phyloP scores from a whole-genome alignment of 2,113 vertebrate species.

The Pseudopipra pipra region DNA sequence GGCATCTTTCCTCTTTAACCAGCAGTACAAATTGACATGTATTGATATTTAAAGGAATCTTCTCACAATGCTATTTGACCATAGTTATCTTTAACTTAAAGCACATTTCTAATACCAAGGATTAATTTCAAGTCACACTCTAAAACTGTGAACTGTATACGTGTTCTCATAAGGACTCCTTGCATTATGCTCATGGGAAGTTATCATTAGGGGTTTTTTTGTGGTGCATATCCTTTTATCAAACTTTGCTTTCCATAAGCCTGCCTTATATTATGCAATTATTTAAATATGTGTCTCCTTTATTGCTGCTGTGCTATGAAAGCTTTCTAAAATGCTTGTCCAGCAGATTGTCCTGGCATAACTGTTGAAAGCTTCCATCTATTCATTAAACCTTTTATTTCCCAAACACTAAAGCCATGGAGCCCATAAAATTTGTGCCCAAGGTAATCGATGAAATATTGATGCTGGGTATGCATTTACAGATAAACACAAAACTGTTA shows the following conservation, averaged over 20 bases:
- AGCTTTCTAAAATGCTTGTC: slow-evolving; percentile 33
- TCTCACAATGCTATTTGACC: background rate
- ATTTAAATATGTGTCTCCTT: slow-evolving; percentile 22
- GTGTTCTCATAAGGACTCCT: background rate
- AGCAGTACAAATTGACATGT: background rate
- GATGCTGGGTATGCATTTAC: slow-evolving; percentile 10
- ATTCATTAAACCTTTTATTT: slow-evolving; percentile 59
- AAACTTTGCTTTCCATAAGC: background rate
- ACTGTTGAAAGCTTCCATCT: slow-evolving; percentile 51
- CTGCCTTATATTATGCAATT: background rate
- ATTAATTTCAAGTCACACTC: background rate
- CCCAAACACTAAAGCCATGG: slow-evolving; percentile 16
- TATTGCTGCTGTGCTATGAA: background rate
- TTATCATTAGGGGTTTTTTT: background rate
- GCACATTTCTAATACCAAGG: background rate
- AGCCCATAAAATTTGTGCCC: slow-evolving; percentile 11
- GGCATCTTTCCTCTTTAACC: background rate
- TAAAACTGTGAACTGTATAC: background rate
- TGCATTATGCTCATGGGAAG: slow-evolving; percentile 8
- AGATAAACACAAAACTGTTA: slow-evolving; percentile 18
- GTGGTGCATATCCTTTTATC: background rate
- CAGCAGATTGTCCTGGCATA: slow-evolving; percentile 39
- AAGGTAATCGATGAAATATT: slow-evolving; percentile 57
- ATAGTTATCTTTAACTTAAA: background rate
- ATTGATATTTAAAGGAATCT: background rate